Evolutionary conservation across 2,888 invertebrate genomes (phyloP), one percentile per base, ranked within the genome.

Genomic region (Drymonia ruficornis): DNA sequence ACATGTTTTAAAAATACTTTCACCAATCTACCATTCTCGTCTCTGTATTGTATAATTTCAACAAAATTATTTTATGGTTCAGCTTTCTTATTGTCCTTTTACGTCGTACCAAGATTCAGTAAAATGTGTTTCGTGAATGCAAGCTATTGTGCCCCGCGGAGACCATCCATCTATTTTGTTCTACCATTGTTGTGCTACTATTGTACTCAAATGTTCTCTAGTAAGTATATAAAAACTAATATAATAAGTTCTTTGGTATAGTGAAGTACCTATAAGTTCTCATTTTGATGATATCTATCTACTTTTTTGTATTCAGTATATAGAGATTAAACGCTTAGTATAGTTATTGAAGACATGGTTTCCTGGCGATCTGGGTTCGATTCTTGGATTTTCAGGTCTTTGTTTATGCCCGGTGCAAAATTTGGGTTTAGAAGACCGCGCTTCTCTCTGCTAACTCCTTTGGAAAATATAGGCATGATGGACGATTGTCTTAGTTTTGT

Each of bases 51-150:
- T 15, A 29, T 29, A 12, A 29, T 46, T 46, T 15, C 16, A 15
- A 28, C 29, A 7, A 46, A 46, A 46, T 46, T 29, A 29, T 46
- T 15, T 29, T 46, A 29, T 29, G 46, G 15, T 46, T 46, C 29
- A 29, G 16, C 46, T 29, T 46, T 44, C 29, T 29, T 15, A 46
- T 46, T 46, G 29, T 46, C 15, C 46, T 28, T 46, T 46, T 29
- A 16, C 44, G 16, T 40, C 16, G 45, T 45, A 28, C 23, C 19
- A 18, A 47, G 34, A 47, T 47, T 47, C 47, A 34, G 34, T 16
- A 47, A 47, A 47, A 47, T 18, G 47, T 45, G 15, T 47, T 47
- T 47, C 18, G 34, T 47, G 47, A 47, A 47, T 34, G 47, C 47
- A 47, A 46, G 31, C 47, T 13, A 47, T 47, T 47, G 47, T 47